phyloP scores from a whole-genome alignment of 2,888 invertebrate genomes.

The Plemyria rubiginata region DNA sequence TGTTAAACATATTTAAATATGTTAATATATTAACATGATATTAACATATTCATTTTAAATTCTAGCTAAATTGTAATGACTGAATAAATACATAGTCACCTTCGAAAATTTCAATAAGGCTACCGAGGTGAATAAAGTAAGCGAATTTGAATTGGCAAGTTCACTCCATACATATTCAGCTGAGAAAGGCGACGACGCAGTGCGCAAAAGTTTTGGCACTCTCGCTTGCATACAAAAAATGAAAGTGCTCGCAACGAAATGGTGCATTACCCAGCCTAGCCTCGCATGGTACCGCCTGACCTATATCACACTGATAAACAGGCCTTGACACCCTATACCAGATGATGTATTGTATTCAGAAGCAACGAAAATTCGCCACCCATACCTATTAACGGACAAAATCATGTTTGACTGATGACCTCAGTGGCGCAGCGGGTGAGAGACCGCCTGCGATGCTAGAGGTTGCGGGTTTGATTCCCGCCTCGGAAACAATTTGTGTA shows the following conservation, averaged over 20 bases:
- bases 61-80: background rate
- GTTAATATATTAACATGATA: no score
- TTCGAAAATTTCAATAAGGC: conserved; percentile 61
- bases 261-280: conserved; percentile 64
- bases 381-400: no score
- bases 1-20: no score
- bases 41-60: no score
- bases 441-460: no score
- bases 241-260: conserved; percentile 70
- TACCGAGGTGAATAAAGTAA: conserved; percentile 68
- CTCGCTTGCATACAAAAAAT: conserved; percentile 81
- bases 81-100: conserved; percentile 20
- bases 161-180: conserved; percentile 77
- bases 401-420: no score
- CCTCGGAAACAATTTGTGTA: no score
- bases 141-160: conserved; percentile 79
- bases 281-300: conserved; percentile 50
- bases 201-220: conserved; percentile 84
- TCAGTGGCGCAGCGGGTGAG: no score
- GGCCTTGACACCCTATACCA: background rate
- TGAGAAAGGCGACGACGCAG: conserved; percentile 67
- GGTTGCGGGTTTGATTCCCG: no score
- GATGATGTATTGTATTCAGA: background rate
- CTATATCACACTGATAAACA: conserved; percentile 36
- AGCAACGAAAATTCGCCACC: background rate